Evolutionary conservation across 2,888 invertebrate genomes (phyloP), one percentile per base, ranked within the genome.

Genomic region (Euclidia mi): DNA sequence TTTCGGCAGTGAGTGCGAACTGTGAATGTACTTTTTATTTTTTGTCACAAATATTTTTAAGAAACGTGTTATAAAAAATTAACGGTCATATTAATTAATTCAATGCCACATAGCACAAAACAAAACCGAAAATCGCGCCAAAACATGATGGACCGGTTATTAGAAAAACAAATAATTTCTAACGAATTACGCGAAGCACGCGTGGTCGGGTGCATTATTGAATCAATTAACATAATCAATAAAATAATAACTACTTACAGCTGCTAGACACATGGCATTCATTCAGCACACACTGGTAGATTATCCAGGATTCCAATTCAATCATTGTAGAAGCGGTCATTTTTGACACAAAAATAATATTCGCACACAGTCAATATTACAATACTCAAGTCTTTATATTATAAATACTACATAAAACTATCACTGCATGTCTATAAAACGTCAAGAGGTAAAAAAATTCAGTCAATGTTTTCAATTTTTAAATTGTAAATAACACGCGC

Each of bases 241-340:
- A 20, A 42, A 45, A 57, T 18, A 41, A 53, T 43, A 46, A 55
- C 9, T 89, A 96, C 96, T 95, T 93, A 96, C 96, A 96, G 78
- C 95, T 92, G 79, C 95, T 94, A 77, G 96, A 96, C 69, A 96
- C 94, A 89, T 95, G 95, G 86, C 96, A 96, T 89, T 96, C 96
- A 75, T 95, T 96, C 77, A 95, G 94, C 71, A 96, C 95, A 89
- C 96, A 96, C 79, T 96, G 96, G 88, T 96, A 96, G 85, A 96
- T 95, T 76, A 96, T 92, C 96, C 96, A 96, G 85, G 96, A 95
- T 85, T 96, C 96, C 85, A 96, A 83, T 85, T 96, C 96, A 73
- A 96, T 95, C 91, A 96, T 95, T 32, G 96, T 93, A 76, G 94
- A 93, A 75, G 94, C 94, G 79, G 94, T 94, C 94, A 94, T 94